Conservation (phyloP, 2,113 vertebrate genomes). For the Tonatia bakeri region DNA sequence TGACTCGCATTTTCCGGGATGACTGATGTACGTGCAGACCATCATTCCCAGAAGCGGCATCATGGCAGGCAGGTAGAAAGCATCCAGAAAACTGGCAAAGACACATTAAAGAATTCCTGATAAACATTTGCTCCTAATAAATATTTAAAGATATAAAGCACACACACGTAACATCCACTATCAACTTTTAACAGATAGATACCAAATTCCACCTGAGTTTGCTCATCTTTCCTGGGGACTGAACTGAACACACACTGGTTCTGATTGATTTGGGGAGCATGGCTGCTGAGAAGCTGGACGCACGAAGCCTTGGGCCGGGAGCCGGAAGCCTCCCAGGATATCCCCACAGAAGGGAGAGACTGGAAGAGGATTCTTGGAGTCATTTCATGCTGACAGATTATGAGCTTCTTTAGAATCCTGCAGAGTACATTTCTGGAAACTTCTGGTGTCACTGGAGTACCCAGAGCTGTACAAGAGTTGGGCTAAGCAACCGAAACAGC, state of each 20-base stretch:
- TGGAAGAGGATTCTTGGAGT: neutral
- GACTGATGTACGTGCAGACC: neutral
- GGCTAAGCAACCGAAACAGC: neutral
- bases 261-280: neutral
- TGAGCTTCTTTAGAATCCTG: neutral
- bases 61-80: neutral
- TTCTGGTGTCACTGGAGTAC: neutral
- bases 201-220: constrained; percentile 29
- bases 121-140: constrained; percentile 56
- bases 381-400: constrained; percentile 2
- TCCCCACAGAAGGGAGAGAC: neutral
- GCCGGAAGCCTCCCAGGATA: neutral
- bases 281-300: neutral
- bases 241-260: constrained; percentile 54
- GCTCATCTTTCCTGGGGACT: constrained; percentile 49
- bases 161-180: neutral
- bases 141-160: constrained; percentile 47
- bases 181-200: constrained; percentile 35
- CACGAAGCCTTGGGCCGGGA: neutral
- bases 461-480: neutral
- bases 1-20: constrained; percentile 34
- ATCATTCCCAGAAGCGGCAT: neutral
- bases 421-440: neutral
- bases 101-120: neutral
- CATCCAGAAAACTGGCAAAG: constrained; percentile 28